Percentiles rank a stretch among this genome's conserved stretches.
These are phyloP conservation scores for Ciconia maguari DNA, from an alignment of 2,113 vertebrate species.

Conservation along the genomic window DNA sequence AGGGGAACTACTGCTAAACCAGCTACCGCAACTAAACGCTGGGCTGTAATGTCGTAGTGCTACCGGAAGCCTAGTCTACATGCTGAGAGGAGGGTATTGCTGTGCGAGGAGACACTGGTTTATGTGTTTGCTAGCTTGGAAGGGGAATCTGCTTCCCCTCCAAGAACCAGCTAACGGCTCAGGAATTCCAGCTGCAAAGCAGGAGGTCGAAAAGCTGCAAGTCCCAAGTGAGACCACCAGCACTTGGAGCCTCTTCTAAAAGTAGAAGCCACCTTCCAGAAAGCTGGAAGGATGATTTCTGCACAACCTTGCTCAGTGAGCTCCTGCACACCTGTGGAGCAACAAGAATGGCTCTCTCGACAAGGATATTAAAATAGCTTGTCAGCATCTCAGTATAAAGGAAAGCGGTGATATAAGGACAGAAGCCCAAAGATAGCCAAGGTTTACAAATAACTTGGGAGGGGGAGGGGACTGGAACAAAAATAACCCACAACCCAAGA, in stretches of 20 bases:
- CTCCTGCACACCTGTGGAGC: neutral
- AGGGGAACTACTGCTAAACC: neutral
- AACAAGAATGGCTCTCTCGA: neutral
- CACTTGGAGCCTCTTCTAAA: neutral
- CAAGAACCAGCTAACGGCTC: neutral
- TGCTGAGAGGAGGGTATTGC: neutral
- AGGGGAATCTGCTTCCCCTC: neutral
- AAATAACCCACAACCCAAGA: neutral
- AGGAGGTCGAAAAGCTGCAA: neutral
- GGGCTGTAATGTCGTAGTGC: neutral
- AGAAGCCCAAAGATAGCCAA: neutral
- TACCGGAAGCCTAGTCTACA: neutral
- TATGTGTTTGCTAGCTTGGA: neutral
- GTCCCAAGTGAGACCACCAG: neutral
- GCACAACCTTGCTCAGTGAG: neutral
- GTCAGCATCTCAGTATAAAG: neutral
- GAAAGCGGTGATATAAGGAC: neutral
- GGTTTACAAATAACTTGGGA: neutral
- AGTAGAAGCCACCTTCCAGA: neutral
- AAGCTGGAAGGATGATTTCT: neutral
- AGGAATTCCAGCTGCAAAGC: neutral
- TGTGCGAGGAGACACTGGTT: neutral
- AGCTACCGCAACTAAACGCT: fast-evolving
- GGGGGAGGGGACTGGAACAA: neutral
- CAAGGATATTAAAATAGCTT: neutral